phyloP scores from a whole-genome alignment of 2,113 vertebrate genomes.

The Megaptera novaeangliae region DNA sequence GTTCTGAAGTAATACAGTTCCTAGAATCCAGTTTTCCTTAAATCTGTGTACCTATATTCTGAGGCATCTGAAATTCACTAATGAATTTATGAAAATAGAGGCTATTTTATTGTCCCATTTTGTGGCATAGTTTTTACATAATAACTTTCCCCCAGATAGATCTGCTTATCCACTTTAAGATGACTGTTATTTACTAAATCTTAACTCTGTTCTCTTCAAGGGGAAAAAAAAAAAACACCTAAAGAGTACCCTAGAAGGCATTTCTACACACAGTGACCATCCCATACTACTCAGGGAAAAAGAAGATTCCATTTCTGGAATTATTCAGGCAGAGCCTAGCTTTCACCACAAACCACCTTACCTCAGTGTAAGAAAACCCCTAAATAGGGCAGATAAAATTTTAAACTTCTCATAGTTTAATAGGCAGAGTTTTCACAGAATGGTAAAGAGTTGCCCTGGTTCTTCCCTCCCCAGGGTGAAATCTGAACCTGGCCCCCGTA shows the following conservation, averaged over 20 bases:
- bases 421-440: background rate
- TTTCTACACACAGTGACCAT: background rate
- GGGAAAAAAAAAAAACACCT: background rate
- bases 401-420: background rate
- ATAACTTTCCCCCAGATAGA: background rate
- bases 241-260: background rate
- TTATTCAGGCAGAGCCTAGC: background rate
- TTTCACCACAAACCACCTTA: background rate
- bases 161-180: background rate
- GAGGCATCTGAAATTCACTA: background rate
- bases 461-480: background rate
- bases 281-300: background rate
- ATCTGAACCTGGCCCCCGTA: background rate
- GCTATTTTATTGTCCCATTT: background rate
- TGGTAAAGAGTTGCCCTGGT: background rate
- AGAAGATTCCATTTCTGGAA: background rate
- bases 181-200: background rate
- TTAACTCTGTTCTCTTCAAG: background rate
- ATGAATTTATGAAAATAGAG: background rate
- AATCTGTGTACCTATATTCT: background rate
- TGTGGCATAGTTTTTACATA: background rate
- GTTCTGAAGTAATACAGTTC: background rate
- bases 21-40: background rate
- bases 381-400: background rate
- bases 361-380: background rate